Percentiles rank a stretch among this genome's conserved stretches.
phyloP scores from a whole-genome alignment of 1,140 invertebrate species.

The Pseudoatta argentina region DNA sequence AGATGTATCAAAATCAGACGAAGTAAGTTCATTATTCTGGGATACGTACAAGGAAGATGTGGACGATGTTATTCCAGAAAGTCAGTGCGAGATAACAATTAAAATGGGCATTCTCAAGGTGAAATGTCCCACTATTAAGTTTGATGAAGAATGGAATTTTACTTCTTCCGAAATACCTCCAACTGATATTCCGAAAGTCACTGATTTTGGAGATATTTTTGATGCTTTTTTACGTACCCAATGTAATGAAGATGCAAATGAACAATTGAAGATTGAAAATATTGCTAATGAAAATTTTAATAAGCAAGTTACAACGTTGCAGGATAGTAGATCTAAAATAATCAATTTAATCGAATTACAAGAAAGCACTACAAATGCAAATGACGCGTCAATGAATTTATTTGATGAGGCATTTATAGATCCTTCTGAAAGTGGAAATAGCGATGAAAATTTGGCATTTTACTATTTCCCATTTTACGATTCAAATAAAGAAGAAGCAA shows the following conservation, averaged over 20 bases:
- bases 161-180: neutral
- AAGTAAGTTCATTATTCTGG: neutral
- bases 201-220: neutral
- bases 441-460: neutral
- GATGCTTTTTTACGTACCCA: neutral
- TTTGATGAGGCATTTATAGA: neutral
- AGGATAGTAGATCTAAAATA: neutral
- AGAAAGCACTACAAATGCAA: neutral
- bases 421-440: neutral
- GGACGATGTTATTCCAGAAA: neutral
- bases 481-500: neutral
- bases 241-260: neutral
- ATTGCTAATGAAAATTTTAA: slow-evolving; percentile 1
- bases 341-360: neutral
- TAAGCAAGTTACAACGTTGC: neutral
- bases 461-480: neutral
- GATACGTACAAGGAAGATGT: neutral
- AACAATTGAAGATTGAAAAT: neutral
- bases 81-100: neutral
- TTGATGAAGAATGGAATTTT: neutral
- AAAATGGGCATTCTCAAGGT: neutral
- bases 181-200: neutral
- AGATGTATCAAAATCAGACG: neutral
- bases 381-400: neutral
- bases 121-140: neutral